Conservation (phyloP, 2,797 vertebrate genomes). For the Rhabdophis nuchalis region DNA sequence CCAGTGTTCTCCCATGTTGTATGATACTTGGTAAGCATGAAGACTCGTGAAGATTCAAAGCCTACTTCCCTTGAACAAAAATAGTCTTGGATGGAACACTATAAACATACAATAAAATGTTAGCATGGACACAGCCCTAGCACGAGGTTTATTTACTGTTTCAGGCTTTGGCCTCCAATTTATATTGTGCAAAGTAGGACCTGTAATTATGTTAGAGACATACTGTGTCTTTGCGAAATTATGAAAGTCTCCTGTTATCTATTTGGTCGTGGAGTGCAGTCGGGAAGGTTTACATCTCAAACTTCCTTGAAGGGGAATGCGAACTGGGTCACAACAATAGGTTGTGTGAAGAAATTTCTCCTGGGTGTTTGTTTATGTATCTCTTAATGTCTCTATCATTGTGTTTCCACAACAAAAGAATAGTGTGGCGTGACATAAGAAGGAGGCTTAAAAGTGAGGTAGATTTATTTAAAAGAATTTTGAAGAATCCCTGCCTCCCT, state of each 20-base stretch:
- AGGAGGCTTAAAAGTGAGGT: neutral
- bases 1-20: neutral
- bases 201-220: constrained; percentile 9
- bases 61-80: neutral
- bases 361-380: neutral
- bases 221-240: neutral
- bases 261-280: too few species aligned
- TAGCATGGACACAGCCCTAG: neutral
- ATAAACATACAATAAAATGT: neutral
- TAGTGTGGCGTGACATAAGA: neutral
- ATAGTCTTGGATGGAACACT: neutral
- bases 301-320: neutral
- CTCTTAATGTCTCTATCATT: neutral
- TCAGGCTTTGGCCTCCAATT: rapidly evolving
- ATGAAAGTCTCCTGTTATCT: neutral
- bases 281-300: neutral
- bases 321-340: neutral
- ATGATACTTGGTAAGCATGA: neutral
- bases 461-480: neutral
- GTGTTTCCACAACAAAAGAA: neutral
- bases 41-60: neutral
- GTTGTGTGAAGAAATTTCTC: neutral
- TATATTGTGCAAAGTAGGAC: rapidly evolving
- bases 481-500: neutral
- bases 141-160: neutral